Evolutionary conservation across 37 sponge, comb jelly and placozoan genomes (phyloP), one percentile per base, ranked within the genome.

Genomic region (Ephydatia muelleri): DNA sequence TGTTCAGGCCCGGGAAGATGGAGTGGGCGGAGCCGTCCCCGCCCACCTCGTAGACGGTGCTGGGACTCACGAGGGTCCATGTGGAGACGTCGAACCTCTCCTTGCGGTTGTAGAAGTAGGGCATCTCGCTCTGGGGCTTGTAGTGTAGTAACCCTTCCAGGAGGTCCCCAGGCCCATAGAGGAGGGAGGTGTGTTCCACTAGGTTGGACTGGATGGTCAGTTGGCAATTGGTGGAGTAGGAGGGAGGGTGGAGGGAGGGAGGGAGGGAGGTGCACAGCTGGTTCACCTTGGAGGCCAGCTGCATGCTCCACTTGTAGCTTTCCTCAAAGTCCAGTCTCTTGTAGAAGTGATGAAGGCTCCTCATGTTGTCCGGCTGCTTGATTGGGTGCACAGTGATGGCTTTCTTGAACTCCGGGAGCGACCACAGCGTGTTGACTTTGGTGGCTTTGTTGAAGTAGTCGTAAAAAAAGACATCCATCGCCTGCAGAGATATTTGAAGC

Each of bases 351-450:
- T 85, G 91, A 0, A 91, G 25, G 72, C 76, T 67, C 30, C 43
- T 43, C 91, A 91, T 91, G 75, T 91, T 91, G 49, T 78, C 68
- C 0, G 82, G 87, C 33, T 86, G 49, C 68, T 91, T 91, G 27
- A 86, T 79, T 0, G 91, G 91, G 49, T 91, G 91, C 11, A 91
- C 48, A 3, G 83, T 73, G 49, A 91, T 82, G 49, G 72, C 75
- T 22, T 77, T 37, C 37, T 66, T 31, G 28, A 91, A 65, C 39
- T 29, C 12, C 5, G 77, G 78, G 8, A 65, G 70, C 19, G 78
- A 72, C 91, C 91, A 91, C 43, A 91, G 73, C 31, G 83, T 79
- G 16, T 72, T 47, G 2, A 87, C 83, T 25, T 73, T 72, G 68
- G 86, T 83, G 9, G 79, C 33, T 23, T 67, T 48, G 0, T 68